Conservation (phyloP, 2,797 vertebrate genomes). For the Mus caroli region DNA sequence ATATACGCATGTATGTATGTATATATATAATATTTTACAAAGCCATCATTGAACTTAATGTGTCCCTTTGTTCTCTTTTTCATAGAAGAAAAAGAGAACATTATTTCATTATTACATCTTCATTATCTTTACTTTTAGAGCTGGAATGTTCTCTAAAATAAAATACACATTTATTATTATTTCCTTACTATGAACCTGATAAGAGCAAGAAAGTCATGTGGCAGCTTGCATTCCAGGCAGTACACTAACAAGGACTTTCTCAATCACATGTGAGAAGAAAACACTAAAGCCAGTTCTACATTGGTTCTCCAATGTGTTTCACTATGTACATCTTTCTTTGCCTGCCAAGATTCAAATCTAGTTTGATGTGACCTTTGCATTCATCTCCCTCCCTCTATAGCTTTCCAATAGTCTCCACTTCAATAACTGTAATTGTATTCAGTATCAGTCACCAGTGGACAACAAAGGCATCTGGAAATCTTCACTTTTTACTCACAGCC, state of each 20-base stretch:
- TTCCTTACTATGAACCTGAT: conserved; percentile 3
- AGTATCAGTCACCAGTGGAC: not conserved
- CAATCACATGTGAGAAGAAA: not conserved
- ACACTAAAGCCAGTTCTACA: not conserved
- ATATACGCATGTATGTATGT: not conserved
- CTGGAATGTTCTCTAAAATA: conserved; percentile 14
- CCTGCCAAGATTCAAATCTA: conserved; percentile 28
- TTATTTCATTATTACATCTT: not conserved
- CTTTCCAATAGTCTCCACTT: not conserved
- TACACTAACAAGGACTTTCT: not conserved
- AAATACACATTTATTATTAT: conserved; percentile 14
- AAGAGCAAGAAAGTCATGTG: fast-evolving
- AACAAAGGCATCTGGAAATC: not conserved
- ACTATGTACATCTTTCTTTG: not conserved
- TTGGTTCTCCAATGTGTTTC: not conserved
- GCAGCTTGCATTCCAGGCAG: not conserved
- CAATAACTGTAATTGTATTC: not conserved
- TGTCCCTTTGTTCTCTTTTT: not conserved
- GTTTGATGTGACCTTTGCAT: not conserved
- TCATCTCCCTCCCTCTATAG: not conserved
- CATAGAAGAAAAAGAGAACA: fast-evolving
- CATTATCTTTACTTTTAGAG: not conserved
- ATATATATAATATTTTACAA: not conserved
- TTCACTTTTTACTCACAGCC: too few species aligned
- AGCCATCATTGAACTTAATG: not conserved